A percentile compares a stretch with the other conserved stretches of the same genome.
Evolutionary conservation across 2,113 vertebrate genomes (phyloP).

Genomic region (Phrynosoma blainvillii): DNA sequence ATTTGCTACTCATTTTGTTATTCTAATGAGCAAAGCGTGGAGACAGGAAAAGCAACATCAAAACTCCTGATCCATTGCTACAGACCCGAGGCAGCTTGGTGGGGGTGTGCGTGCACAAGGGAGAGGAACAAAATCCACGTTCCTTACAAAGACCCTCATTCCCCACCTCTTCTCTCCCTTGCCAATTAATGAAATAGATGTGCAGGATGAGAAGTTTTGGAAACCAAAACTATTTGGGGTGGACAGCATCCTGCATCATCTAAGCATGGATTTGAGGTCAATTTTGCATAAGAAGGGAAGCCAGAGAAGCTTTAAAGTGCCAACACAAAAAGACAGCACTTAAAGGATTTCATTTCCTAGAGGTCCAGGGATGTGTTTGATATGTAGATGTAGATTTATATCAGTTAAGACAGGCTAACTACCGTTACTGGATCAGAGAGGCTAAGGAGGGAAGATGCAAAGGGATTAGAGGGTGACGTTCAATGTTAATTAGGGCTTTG

Average conservation of each 20-base stretch:
- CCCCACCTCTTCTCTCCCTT: background rate
- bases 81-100: conserved; percentile 54
- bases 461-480: conserved; percentile 57
- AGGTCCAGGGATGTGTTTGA: conserved; percentile 59
- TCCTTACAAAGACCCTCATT: conserved; percentile 50
- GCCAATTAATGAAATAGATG: conserved; percentile 22
- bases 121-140: conserved; percentile 47
- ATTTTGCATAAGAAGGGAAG: background rate
- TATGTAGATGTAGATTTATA: conserved; percentile 64
- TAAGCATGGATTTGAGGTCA: background rate
- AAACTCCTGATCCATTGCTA: conserved; percentile 37
- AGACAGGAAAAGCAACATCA: conserved; percentile 65
- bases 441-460: conserved; percentile 56
- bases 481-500: conserved; percentile 53
- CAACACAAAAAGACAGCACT: background rate
- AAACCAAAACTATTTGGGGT: background rate
- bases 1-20: conserved; percentile 72
- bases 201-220: background rate
- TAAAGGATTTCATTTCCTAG: background rate
- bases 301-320: background rate
- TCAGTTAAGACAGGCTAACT: conserved; percentile 54
- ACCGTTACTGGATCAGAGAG: conserved; percentile 49
- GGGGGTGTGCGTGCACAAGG: conserved; percentile 3
- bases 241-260: background rate
- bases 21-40: conserved; percentile 62